Base-by-base conservation (phyloP, 2,888 invertebrate species). In the Galerucella nymphaeae region DNA sequence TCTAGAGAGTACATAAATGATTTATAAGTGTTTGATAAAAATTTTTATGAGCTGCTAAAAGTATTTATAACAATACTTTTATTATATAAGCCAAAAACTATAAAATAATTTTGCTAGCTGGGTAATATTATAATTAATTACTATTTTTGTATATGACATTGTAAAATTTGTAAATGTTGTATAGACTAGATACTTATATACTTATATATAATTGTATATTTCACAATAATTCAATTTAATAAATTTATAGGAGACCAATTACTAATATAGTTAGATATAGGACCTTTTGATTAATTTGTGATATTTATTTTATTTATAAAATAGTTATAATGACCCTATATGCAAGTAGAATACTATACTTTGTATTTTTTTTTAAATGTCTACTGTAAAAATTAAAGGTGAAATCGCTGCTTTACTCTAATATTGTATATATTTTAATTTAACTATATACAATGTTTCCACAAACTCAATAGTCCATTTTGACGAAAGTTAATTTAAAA, bases 241-340 rank as follows among this genome's bases (percentile, higher is more conserved):
- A 30, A 8, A 2, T 38, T 59, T n/a, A 10, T 42, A 45, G 18
- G 2, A 38, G 8, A 57, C 41, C 16, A 66, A 57, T 41, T 41
- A 18, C 38, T 55, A 84, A 84, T 84, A 84, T 84, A 53, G 18
- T 53, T 53, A 45, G 45, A 11, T 4, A 45, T 45, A 45, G 6
- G n/a, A 53, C 9, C 16, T 53, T 16, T 53, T 16, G 16, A 53
- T 53, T 53, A 18, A 53, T 53, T 53, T 53, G 53, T 53, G 53
- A 53, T 53, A 53, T 53, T 53, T 53, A 53, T 53, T 53, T 53
- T 16, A 53, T 53, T 53, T 53, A 53, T 53, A n/a, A 10, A 18
- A 16, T 53, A 18, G 18, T 16, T 53, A 13, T 48, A 48, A 48
- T 5, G 14, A 11, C n/a, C 30, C 6, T 6, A 8, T 8, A 0